These are phyloP conservation scores for Laticauda laticaudata DNA, from an alignment of 2,113 vertebrate species.

Conservation along the genomic window DNA sequence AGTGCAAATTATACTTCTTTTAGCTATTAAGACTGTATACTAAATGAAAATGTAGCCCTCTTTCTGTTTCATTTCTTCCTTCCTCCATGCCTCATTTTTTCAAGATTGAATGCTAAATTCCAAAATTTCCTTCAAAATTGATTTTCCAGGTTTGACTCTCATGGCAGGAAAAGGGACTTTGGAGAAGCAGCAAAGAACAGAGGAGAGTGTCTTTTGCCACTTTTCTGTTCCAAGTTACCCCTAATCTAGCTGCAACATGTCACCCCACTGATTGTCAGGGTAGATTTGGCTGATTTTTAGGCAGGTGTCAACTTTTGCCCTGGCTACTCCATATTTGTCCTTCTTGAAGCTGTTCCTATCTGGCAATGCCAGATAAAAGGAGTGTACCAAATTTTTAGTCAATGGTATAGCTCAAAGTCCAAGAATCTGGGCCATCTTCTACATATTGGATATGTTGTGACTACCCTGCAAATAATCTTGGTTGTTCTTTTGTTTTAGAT, in stretches of 20 bases:
- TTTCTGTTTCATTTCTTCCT: not conserved
- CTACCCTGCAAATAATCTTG: slow-evolving; percentile 29
- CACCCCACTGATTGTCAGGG: not conserved
- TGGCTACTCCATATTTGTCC: not conserved
- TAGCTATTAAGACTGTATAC: not conserved
- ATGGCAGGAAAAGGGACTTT: not conserved
- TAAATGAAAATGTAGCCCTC: not conserved
- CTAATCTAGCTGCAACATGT: not conserved
- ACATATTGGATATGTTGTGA: slow-evolving; percentile 10
- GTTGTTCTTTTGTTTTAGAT: slow-evolving; percentile 54
- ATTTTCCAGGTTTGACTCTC: not conserved
- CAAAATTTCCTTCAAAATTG: not conserved
- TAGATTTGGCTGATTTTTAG: not conserved
- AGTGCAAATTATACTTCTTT: not conserved
- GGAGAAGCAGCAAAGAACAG: not conserved
- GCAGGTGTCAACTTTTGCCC: not conserved
- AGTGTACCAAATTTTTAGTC: not conserved
- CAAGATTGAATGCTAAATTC: not conserved
- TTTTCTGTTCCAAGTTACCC: not conserved
- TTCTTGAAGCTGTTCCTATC: not conserved
- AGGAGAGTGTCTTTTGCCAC: not conserved
- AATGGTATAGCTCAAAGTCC: not conserved
- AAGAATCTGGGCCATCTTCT: slow-evolving; percentile 24
- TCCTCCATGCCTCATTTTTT: not conserved
- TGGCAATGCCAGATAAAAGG: not conserved